phyloP scores from a whole-genome alignment of 2,797 vertebrate genomes.

The Adelosebastes latens region DNA sequence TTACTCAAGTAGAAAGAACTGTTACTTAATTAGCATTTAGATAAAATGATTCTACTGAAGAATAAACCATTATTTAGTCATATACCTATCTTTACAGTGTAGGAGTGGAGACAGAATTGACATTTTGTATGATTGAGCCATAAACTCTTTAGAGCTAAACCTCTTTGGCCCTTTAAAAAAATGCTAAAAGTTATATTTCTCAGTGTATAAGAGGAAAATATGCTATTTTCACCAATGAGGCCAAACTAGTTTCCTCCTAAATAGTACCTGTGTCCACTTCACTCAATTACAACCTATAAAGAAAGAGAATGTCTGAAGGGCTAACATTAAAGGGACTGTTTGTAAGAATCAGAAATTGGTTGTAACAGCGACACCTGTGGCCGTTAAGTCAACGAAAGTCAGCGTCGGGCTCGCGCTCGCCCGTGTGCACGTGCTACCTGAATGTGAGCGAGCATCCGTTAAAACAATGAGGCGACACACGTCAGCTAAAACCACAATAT shows the following conservation, averaged over 20 bases:
- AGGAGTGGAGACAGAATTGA: not conserved
- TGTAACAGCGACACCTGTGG: no score
- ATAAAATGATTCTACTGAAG: not conserved
- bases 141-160: not conserved
- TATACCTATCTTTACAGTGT: not conserved
- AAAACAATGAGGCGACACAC: no score
- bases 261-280: not conserved
- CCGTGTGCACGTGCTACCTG: no score
- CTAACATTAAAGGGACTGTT: no score
- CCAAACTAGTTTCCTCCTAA: not conserved
- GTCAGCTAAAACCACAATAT: no score
- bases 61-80: not conserved
- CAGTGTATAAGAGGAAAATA: not conserved
- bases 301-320: no score
- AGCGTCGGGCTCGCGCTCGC: no score
- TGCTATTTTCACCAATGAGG: fast-evolving
- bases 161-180: not conserved
- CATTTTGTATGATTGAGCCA: not conserved
- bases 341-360: no score
- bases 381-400: no score
- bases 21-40: not conserved
- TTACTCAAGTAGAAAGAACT: not conserved
- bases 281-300: not conserved
- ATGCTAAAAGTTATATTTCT: not conserved
- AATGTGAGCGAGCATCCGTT: no score